phyloP scores from a whole-genome alignment of 2,797 vertebrate genomes.

The Pseudochirops cupreus region DNA sequence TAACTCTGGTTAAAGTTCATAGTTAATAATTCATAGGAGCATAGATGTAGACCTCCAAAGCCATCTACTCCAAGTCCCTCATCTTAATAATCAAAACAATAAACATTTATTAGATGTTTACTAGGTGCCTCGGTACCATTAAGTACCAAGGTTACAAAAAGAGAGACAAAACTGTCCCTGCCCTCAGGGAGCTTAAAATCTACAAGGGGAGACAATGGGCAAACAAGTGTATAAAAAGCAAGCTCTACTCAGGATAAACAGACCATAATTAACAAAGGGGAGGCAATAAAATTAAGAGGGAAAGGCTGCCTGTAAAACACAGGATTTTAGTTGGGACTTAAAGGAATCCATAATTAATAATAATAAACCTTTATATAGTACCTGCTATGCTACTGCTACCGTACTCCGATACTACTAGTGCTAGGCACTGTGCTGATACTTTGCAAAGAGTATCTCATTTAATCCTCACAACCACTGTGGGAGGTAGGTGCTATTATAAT shows the following conservation, averaged over 20 bases:
- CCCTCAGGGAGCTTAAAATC: not conserved
- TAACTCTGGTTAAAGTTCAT: not conserved
- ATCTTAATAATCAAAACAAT: not conserved
- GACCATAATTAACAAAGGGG: not conserved
- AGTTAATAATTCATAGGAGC: not conserved
- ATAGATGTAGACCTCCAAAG: not conserved
- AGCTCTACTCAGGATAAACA: not conserved
- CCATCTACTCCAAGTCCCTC: not conserved
- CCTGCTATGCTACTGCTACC: not conserved
- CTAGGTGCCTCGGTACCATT: not conserved
- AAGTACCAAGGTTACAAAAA: not conserved
- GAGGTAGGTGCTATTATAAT: not conserved
- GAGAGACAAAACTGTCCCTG: not conserved
- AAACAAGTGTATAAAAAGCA: not conserved
- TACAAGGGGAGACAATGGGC: not conserved
- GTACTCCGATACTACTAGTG: not conserved
- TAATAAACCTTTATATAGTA: not conserved
- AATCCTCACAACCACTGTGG: not conserved
- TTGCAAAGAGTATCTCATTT: not conserved
- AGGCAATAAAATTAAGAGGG: not conserved
- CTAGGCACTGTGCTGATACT: not conserved
- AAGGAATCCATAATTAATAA: not conserved
- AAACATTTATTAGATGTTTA: not conserved
- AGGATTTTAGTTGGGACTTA: not conserved
- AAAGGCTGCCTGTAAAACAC: not conserved